Percentiles rank a stretch among this genome's conserved stretches.
Evolutionary conservation across 1,140 invertebrate genomes (phyloP).

Genomic region (Phymorhynchus buccinoides): DNA sequence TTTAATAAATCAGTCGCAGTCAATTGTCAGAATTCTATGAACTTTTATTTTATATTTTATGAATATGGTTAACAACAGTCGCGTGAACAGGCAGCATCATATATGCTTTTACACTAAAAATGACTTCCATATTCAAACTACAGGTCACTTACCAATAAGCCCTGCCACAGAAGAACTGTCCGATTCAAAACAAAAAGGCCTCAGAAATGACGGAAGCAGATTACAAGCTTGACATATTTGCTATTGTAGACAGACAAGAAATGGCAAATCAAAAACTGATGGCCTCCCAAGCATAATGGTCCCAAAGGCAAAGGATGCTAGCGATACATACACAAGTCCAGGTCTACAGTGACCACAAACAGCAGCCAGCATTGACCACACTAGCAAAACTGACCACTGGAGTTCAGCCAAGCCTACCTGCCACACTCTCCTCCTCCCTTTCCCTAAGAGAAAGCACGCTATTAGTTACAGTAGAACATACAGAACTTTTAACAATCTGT

Average conservation of each 20-base stretch:
- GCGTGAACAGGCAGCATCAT: not conserved
- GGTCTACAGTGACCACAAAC: not conserved
- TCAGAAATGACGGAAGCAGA: not conserved
- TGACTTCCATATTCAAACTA: too few relatives aligned
- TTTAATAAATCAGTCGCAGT: too few relatives aligned
- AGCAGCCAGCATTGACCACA: not conserved
- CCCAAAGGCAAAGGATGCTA: not conserved
- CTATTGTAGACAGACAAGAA: not conserved
- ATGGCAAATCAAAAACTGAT: not conserved
- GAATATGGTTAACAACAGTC: not conserved
- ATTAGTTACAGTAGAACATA: not conserved
- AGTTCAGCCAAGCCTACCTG: not conserved
- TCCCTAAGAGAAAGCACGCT: not conserved
- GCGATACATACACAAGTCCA: not conserved
- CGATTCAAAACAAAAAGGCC: not conserved
- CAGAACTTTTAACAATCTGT: not conserved
- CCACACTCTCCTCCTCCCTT: not conserved
- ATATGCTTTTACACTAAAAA: too few relatives aligned
- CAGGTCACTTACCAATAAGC: not conserved
- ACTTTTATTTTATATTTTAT: not conserved
- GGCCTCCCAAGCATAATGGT: not conserved
- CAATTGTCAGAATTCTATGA: too few relatives aligned
- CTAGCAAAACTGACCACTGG: not conserved
- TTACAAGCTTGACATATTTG: not conserved
- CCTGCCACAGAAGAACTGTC: not conserved